Percentiles rank a stretch among this genome's conserved stretches.
These are phyloP conservation scores for Acanthopagrus latus DNA, from an alignment of 2,797 vertebrate genomes.

Conservation along the genomic window DNA sequence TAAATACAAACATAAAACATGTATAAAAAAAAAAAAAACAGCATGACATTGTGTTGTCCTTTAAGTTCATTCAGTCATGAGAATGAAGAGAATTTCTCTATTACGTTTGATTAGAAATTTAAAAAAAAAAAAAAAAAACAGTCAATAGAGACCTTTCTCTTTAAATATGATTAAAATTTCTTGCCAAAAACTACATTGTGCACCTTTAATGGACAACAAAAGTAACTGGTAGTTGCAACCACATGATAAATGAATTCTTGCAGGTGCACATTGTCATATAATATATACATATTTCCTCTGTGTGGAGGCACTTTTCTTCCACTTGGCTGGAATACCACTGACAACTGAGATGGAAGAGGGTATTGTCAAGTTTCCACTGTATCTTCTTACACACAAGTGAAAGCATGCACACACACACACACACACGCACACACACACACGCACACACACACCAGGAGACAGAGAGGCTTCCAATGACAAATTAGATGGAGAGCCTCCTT, in stretches of 20 bases:
- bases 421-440: conserved; percentile 19
- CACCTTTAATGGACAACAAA: too few relatives aligned
- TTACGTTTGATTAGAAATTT: too few relatives aligned
- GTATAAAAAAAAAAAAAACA: too few relatives aligned
- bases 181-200: too few relatives aligned
- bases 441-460: conserved; percentile 16
- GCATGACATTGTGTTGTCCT: too few relatives aligned
- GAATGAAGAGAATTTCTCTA: too few relatives aligned
- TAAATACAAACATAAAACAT: too few relatives aligned
- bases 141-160: too few relatives aligned
- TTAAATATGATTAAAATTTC: too few relatives aligned
- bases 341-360: conserved; percentile 61
- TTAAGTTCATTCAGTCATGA: too few relatives aligned
- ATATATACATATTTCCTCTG: background rate
- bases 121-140: too few relatives aligned
- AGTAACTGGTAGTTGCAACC: too few relatives aligned
- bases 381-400: conserved; percentile 71
- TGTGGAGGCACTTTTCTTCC: conserved; percentile 15
- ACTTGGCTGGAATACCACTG: conserved; percentile 25
- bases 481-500: conserved; percentile 40
- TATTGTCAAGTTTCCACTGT: conserved; percentile 72
- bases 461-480: conserved; percentile 58
- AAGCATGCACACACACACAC: conserved; percentile 40
- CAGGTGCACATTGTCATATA: background rate
- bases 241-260: background rate